Conservation (phyloP, 2,113 vertebrate genomes). For the Ceyx cyanopectus region DNA sequence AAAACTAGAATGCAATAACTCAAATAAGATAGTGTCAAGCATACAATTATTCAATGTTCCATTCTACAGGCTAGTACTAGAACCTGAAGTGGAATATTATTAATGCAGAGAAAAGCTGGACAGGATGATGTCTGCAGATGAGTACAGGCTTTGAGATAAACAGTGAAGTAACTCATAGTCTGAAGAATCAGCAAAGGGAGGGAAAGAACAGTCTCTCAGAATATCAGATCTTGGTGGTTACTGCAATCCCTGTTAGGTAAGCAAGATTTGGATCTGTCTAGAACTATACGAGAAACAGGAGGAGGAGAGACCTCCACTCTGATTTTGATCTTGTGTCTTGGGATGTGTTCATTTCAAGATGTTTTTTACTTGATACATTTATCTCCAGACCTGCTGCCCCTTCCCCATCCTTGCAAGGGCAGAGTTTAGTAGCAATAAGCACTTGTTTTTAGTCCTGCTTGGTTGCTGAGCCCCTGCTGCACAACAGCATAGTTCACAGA, state of each 20-base stretch:
- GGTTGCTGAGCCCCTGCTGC: not conserved
- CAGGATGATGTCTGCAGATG: slow-evolving; percentile 7
- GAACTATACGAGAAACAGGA: not conserved
- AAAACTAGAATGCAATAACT: not conserved
- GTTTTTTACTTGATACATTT: not conserved
- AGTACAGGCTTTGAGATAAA: slow-evolving; percentile 9
- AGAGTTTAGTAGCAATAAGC: not conserved
- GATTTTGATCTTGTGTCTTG: slow-evolving; percentile 34
- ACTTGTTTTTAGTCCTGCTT: not conserved
- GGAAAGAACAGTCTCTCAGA: slow-evolving; percentile 27
- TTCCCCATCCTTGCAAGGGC: not conserved
- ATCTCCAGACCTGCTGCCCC: not conserved
- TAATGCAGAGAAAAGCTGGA: slow-evolving; percentile 10
- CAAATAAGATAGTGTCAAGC: not conserved
- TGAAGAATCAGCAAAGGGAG: slow-evolving; percentile 33
- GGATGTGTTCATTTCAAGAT: slow-evolving; percentile 14
- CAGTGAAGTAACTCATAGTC: slow-evolving; percentile 29
- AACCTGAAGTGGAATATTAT: not conserved
- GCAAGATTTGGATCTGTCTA: slow-evolving; percentile 50
- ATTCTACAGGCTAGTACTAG: not conserved
- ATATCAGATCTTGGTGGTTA: slow-evolving; percentile 43
- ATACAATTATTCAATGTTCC: not conserved
- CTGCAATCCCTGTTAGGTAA: slow-evolving; percentile 32
- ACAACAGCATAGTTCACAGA: not conserved
- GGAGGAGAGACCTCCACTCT: not conserved